Percentiles rank a stretch among this genome's conserved stretches.
These are phyloP conservation scores for Anisognathus igniventris DNA, from an alignment of 2,797 vertebrate genomes.

Conservation along the genomic window DNA sequence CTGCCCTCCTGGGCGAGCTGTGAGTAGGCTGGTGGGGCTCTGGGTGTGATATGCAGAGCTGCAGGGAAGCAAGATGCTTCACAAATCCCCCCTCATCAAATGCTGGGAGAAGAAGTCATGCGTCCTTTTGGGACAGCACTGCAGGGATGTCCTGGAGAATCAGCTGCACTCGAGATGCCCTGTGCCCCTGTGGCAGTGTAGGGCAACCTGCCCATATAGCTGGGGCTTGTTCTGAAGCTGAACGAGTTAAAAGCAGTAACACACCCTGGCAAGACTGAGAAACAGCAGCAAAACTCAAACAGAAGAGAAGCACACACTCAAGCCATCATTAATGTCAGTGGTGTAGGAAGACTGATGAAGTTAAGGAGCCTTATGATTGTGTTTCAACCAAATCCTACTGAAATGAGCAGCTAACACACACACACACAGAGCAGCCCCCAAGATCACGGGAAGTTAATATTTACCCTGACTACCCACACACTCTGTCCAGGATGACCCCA, in stretches of 20 bases:
- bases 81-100: not conserved
- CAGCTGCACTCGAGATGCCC: rapidly evolving
- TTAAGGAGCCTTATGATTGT: not conserved
- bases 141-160: not conserved
- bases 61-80: not conserved
- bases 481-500: not conserved
- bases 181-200: rapidly evolving
- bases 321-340: not conserved
- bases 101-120: not conserved
- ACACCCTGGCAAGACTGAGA: rapidly evolving
- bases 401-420: not conserved
- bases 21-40: not conserved
- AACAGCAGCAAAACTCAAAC: not conserved
- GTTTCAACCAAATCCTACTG: not conserved
- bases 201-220: not conserved
- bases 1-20: rapidly evolving
- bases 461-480: not conserved
- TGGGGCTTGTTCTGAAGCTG: not conserved
- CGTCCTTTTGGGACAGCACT: rapidly evolving
- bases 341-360: not conserved
- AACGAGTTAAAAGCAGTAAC: not conserved
- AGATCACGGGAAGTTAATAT: not conserved
- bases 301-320: not conserved
- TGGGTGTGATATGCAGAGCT: rapidly evolving
- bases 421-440: not conserved